Conservation (phyloP, 2,797 vertebrate genomes). For the Rhinella marina region DNA sequence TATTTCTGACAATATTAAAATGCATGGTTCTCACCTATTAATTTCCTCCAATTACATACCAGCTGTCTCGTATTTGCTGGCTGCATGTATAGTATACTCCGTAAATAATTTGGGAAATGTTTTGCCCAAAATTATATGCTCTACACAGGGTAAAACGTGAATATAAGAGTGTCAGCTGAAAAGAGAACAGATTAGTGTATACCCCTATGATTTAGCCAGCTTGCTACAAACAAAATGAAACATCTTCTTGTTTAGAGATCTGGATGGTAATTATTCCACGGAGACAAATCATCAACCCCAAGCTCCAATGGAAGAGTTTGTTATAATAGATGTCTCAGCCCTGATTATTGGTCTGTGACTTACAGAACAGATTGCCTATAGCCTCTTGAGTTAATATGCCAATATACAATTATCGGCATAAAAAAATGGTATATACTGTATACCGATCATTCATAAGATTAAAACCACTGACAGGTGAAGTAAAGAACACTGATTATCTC, state of each 20-base stretch:
- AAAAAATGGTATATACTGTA: too few species aligned
- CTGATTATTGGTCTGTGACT: neutral
- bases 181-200: constrained; percentile 1
- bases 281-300: neutral
- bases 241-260: neutral
- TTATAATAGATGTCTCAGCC: constrained; percentile 10
- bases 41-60: constrained; percentile 59
- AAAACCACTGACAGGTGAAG: too few species aligned
- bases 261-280: constrained; percentile 27
- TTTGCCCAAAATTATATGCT: neutral
- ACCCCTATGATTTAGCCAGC: neutral
- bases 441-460: too few species aligned
- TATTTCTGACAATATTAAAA: constrained; percentile 60
- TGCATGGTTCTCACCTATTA: constrained; percentile 58
- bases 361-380: neutral
- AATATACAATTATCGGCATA: neutral
- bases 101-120: constrained; percentile 20
- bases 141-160: neutral
- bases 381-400: neutral
- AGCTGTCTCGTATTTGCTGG: constrained; percentile 63
- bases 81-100: neutral
- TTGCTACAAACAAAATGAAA: constrained; percentile 10
- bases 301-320: neutral
- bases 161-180: neutral
- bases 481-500: too few species aligned